These are phyloP conservation scores for Stenichneumon culpator DNA, from an alignment of 2,888 invertebrate species.

Conservation along the genomic window DNA sequence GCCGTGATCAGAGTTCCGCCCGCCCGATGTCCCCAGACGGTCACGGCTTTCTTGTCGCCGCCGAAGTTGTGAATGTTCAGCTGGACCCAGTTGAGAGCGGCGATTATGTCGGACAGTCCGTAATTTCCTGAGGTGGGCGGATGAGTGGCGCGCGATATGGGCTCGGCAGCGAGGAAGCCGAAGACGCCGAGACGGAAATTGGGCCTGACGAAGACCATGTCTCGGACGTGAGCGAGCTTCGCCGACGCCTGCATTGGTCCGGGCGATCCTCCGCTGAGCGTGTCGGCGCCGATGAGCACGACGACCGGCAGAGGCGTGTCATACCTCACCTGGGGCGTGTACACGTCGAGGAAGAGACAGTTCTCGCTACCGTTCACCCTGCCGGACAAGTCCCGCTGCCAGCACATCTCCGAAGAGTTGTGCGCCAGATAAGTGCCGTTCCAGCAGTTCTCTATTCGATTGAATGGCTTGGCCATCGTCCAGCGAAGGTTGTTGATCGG, in stretches of 20 bases:
- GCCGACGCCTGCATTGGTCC: slow-evolving; percentile 91
- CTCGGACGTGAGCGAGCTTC: slow-evolving; percentile 91
- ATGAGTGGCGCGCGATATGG: slow-evolving; percentile 89
- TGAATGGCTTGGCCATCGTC: slow-evolving; percentile 89
- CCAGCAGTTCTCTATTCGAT: slow-evolving; percentile 92
- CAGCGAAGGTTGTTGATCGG: slow-evolving; percentile 90
- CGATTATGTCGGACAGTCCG: slow-evolving; percentile 92
- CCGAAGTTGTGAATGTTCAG: slow-evolving; percentile 94
- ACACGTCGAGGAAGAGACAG: slow-evolving; percentile 93
- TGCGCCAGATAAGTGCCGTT: slow-evolving; percentile 90
- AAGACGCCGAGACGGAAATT: slow-evolving; percentile 89
- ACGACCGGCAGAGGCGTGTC: slow-evolving; percentile 93
- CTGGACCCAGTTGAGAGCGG: slow-evolving; percentile 92
- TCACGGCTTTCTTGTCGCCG: slow-evolving; percentile 92
- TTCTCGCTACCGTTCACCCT: slow-evolving; percentile 91
- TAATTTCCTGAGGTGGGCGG: slow-evolving; percentile 94
- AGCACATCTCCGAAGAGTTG: slow-evolving; percentile 89
- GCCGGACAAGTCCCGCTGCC: slow-evolving; percentile 90
- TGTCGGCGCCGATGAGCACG: slow-evolving; percentile 92
- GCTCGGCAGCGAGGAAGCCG: slow-evolving; percentile 93
- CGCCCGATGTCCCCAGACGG: slow-evolving; percentile 93
- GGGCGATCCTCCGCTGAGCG: slow-evolving; percentile 92
- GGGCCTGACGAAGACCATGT: slow-evolving; percentile 94
- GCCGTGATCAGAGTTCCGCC: slow-evolving; percentile 94
- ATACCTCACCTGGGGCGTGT: slow-evolving; percentile 93